phyloP scores from a whole-genome alignment of 2,888 invertebrate genomes.

The Platycheirus albimanus region DNA sequence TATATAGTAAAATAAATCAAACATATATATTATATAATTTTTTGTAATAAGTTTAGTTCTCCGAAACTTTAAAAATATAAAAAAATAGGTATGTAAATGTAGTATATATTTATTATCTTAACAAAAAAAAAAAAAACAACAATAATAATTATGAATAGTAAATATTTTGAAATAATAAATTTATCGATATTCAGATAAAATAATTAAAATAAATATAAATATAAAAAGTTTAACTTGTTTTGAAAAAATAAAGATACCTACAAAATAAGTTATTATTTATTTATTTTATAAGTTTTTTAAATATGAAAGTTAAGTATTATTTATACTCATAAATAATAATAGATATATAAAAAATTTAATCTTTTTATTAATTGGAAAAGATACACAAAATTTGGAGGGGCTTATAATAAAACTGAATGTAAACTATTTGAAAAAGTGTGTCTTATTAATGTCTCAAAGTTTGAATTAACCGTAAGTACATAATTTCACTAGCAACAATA shows the following conservation, averaged over 20 bases:
- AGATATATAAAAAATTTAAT: conserved; percentile 18
- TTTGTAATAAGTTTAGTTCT: background rate
- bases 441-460: background rate
- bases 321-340: conserved; percentile 29
- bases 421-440: conserved; percentile 11
- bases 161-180: conserved; percentile 1
- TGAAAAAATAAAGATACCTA: conserved; percentile 20
- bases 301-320: conserved; percentile 38
- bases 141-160: conserved; percentile 60
- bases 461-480: too few relatives aligned
- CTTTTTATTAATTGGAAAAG: conserved; percentile 29
- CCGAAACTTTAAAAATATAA: background rate
- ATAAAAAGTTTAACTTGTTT: conserved; percentile 14
- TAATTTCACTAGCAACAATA: too few relatives aligned
- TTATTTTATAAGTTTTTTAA: conserved; percentile 47
- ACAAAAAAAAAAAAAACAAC: conserved; percentile 47
- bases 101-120: conserved; percentile 25
- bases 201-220: conserved; percentile 22
- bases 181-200: conserved; percentile 3
- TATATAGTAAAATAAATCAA: background rate
- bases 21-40: too few relatives aligned
- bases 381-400: conserved; percentile 37
- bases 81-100: background rate
- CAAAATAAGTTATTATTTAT: conserved; percentile 28
- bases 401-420: conserved; percentile 69